Evolutionary conservation across 2,888 invertebrate species (phyloP).

Genomic region (Tinea semifulvella): DNA sequence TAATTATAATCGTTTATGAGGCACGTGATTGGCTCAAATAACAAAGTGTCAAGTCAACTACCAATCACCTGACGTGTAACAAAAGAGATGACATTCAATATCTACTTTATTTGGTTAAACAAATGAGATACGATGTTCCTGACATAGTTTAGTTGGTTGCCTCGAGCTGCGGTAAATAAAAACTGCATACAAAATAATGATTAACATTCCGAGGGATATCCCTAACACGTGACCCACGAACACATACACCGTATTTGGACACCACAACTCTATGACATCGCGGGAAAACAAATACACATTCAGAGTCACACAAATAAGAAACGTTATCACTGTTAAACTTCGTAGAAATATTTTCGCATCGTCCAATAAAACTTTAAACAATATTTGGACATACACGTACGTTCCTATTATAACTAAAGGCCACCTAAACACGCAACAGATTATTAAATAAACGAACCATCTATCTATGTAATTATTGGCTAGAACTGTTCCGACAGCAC

Average conservation of each 20-base stretch:
- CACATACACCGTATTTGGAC: constrained; percentile 30
- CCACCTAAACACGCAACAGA: constrained; percentile 45
- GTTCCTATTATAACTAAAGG: constrained; percentile 46
- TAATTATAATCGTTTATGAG: too few species aligned
- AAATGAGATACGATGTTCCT: too few species aligned
- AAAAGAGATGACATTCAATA: too few species aligned
- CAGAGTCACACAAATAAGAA: constrained; percentile 44
- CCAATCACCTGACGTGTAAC: too few species aligned
- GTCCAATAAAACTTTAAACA: constrained; percentile 41
- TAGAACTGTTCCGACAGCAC: constrained; percentile 31
- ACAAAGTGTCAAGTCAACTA: too few species aligned
- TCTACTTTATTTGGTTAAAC: too few species aligned
- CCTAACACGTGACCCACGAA: constrained; percentile 39
- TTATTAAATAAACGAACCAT: constrained; percentile 35
- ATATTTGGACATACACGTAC: constrained; percentile 34
- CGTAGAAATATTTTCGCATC: constrained; percentile 44
- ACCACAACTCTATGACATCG: constrained; percentile 44
- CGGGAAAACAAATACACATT: constrained; percentile 46
- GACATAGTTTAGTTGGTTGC: too few species aligned
- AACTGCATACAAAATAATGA: constrained; percentile 39
- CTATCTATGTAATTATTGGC: constrained; percentile 24
- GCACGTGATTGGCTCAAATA: too few species aligned
- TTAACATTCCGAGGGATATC: constrained; percentile 39
- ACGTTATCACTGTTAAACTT: constrained; percentile 45
- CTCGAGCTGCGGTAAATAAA: constrained; percentile 25